Evolutionary conservation across 2,113 vertebrate species (phyloP), one percentile per base, ranked within the genome.

Genomic region (Montifringilla adamsi): DNA sequence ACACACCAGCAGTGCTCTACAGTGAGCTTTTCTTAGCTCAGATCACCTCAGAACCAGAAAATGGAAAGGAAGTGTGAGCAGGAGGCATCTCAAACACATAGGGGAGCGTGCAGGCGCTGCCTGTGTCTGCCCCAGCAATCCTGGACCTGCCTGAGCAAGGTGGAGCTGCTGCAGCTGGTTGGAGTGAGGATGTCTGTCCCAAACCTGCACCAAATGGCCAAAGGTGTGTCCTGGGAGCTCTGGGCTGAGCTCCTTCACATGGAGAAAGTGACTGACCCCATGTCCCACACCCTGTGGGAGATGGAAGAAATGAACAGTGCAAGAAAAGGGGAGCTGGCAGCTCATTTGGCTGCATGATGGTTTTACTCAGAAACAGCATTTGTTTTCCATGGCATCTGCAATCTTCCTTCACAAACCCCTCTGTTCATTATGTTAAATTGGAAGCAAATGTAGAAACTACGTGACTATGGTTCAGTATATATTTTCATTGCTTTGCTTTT

Each of bases 401-500:
- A 46, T 78, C 83, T 84, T 90, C 86, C 79, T 77, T 91, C 85
- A 44, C 62, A 95, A 89, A 95, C 33, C 37, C 66, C 62, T 46
- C 67, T 23, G 79, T 79, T 97, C 79, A 77, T 93, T 92, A 74
- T 83, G 94, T 97, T 95, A 97, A 87, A 95, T 93, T 94, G 87
- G 79, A 93, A 96, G 85, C 63, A 92, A 92, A 92, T 77, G 94
- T 80, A 90, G 83, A 85, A 95, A 96, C 72, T 91, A 56, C 60
- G 8, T 87, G 37, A 76, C 83, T 73, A 11, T 49, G 87, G 90
- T 89, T 97, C 94, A 49, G 88, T 55, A 31, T 89, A 75, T 92
- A 87, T 96, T 96, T 97, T 82, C 74, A 90, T 94, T 92, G 92
- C 87, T 97, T 96, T 96, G 88, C 78, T 96, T 97, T 97, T 97